Evolutionary conservation across 1,140 invertebrate species (phyloP), one percentile per base, ranked within the genome.

Genomic region (Muscidifurax raptorellus): DNA sequence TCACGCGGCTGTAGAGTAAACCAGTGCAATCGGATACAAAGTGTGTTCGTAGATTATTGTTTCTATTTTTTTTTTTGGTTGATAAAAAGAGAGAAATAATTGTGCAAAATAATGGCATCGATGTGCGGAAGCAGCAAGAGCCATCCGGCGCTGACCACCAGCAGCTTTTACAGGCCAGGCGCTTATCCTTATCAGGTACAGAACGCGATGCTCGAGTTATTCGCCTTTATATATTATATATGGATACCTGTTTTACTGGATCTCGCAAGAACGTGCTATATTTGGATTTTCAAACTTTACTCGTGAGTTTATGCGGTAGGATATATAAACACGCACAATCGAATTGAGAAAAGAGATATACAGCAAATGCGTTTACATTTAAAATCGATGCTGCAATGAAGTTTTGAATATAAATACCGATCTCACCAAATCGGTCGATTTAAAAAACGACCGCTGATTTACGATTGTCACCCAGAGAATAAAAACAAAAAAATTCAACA

Each of bases 101-200:
- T 28, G 25, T 12, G 75, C 7, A 78, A 80, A 40, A 74, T n/a
- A 4, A 93, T 93, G 92, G 90, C 92, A 82, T 92, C 92, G 44
- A 91, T 92, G 91, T 93, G 92, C 87, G 92, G 92, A 83, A 92
- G 92, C 86, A 89, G 90, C 82, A 93, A 93, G 85, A 92, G 90
- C 83, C 90, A 93, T 86, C 90, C 92, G 40, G 90, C 90, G 36
- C 87, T 92, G 83, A 92, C 90, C 47, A 89, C 91, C 44, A 89
- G 88, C 83, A 91, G 91, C 83, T 93, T 91, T 83, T 93, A 93
- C 86, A 90, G 92, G 36, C 89, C 90, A 30, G 89, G 90, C 67
- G 89, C 89, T 86, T 93, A 93, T 84, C 89, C 92, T 87, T 93
- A 93, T 90, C 92, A 92, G 87, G 92, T 93, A 83, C 89, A 91